Evolutionary conservation across 2,888 invertebrate genomes (phyloP), one percentile per base, ranked within the genome.

Genomic region (Agrypnus murinus): DNA sequence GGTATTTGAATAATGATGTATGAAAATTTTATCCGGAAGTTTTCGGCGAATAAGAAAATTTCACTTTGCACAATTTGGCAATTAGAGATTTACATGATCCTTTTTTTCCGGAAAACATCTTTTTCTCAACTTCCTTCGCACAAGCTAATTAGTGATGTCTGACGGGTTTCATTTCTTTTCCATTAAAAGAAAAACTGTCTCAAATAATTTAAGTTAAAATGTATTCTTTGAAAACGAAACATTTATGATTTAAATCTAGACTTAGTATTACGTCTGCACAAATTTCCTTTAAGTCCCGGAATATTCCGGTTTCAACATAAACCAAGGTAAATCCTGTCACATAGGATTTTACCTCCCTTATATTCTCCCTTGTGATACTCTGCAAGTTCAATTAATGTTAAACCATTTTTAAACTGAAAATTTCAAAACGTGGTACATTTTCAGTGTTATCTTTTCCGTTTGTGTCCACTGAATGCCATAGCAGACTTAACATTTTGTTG

Each of bases 1-100:
- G 38, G 50, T 40, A 58, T 59, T 66, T 66, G 66, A 59, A 66
- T 66, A 66, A 66, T 66, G 59, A 40, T 58, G 36, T 60, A 50
- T 66, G 58, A 66, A 66, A 66, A 59, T 66, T 66, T 46, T 59
- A 66, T 66, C 48, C 32, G 50, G 55, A 34, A 55, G 17, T 36
- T 36, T 25, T n/a, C 36, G 55, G 36, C 15, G 55, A 55, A 36
- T 8, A 55, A 25, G 50, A 32, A 25, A 50, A n/a, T 8, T 12
- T 14, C 15, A 8, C 14, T 31, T 31, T 17, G 55, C 32, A 9
- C 55, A 36, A 17, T 55, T 15, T 15, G 17, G 36, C 55, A 55
- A 55, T 55, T 55, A 55, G 15, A 36, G 55, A n/a, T 40, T 53
- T 55, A 36, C 36, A 25, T 25, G 5, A 25, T 25, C 5, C 5